Evolutionary conservation across 2,797 vertebrate species (phyloP), one percentile per base, ranked within the genome.

Genomic region (Microctenopoma lineatum): DNA sequence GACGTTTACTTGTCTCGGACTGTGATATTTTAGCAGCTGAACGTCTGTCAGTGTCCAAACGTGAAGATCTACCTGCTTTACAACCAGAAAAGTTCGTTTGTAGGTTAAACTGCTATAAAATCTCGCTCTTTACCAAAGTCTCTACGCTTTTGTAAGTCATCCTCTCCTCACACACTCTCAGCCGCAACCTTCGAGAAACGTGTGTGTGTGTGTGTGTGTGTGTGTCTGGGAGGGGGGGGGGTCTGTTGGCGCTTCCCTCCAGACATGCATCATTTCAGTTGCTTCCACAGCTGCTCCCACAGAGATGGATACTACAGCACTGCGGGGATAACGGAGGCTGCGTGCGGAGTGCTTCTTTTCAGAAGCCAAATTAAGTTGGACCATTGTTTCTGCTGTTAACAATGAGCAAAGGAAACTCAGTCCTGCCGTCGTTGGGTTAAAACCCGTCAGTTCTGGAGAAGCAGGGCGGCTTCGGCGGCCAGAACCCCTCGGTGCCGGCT

Each of bases 291-390:
- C 86, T 84, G 86, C 86, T 80, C 34, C 54, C 60, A 63, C 76
- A 61, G 81, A 79, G 73, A 84, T 79, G 86, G 84, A 86, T 78
- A 84, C 71, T 63, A 74, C 88, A 84, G 88, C 92, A 90, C 16
- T 92, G 91, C 91, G 85, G 89, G 89, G 86, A 59, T 84, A 81
- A 84, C 70, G 1, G 45, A 65, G 36, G 14, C 76, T 75, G 79
- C 55, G 53, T n/a, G 66, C 6, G 56, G 62, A 58, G 67, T 80
- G 39, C 70, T 61, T 66, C 55, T 7, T 39, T 41, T 2, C 42
- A 21, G 52, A 29, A 64, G 50, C 58, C 29, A 10, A 6, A 55
- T 77, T 16, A 16, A 57, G 1, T 27, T 34, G 59, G 53, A 63
- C 15, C 46, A 6, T 59, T 48, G 25, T 58, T 68, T 15, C 39